These are phyloP conservation scores for Geophilus truncorum DNA, from an alignment of 2,888 invertebrate species.

Conservation along the genomic window DNA sequence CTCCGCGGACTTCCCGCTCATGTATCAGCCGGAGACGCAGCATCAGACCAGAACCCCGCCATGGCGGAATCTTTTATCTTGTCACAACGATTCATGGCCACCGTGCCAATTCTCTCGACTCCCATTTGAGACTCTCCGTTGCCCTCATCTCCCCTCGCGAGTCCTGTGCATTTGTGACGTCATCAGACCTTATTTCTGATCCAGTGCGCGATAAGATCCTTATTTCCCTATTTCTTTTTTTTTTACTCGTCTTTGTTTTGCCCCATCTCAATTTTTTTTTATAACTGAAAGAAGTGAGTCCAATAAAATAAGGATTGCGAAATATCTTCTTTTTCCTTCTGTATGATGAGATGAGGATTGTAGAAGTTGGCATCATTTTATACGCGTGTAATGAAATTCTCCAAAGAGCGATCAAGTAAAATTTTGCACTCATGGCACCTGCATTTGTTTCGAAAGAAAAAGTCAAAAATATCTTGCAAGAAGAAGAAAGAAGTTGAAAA, in stretches of 20 bases:
- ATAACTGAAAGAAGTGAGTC: not conserved
- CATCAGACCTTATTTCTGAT: not conserved
- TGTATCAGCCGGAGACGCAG: not conserved
- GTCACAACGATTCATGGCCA: slow-evolving; percentile 4
- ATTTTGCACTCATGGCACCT: not conserved
- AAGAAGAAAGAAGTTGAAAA: not conserved
- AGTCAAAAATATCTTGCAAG: not conserved
- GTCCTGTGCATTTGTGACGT: not conserved
- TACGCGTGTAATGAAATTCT: not conserved
- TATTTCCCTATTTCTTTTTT: not conserved
- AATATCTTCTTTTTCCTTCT: not conserved
- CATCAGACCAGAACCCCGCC: not conserved
- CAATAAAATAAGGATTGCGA: not conserved
- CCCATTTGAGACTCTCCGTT: not conserved
- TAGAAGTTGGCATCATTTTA: not conserved
- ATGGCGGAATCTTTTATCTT: not conserved
- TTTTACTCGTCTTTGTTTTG: not conserved
- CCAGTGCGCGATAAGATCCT: not conserved
- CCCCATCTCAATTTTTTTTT: not conserved
- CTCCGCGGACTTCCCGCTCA: not conserved
- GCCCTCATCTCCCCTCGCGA: not conserved
- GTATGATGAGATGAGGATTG: not conserved
- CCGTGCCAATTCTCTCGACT: not conserved
- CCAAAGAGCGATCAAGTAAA: not conserved
- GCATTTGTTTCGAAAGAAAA: not conserved